Conservation (phyloP, 2,888 invertebrate species). For the Ptilodon capucinus region DNA sequence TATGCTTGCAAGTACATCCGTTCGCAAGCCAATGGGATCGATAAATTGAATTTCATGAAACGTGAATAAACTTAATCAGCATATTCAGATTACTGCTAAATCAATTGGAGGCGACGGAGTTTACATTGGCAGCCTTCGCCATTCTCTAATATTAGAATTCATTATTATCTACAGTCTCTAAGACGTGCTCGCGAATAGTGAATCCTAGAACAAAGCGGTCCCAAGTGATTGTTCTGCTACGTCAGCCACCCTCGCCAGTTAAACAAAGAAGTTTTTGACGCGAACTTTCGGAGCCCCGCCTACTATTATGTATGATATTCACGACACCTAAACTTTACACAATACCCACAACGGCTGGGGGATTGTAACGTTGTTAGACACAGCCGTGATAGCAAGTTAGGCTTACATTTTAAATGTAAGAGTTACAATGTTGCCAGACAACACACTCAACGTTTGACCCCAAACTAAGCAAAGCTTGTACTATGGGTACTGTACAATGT, state of each 20-base stretch:
- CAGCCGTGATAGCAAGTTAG: background rate
- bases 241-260: slow-evolving; percentile 21
- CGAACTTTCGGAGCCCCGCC: slow-evolving; percentile 21
- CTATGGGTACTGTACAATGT: too few species aligned
- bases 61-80: slow-evolving; percentile 18
- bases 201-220: slow-evolving; percentile 44
- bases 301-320: slow-evolving; percentile 33
- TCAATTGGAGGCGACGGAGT: slow-evolving; percentile 32
- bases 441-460: too few species aligned
- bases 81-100: slow-evolving; percentile 35
- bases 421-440: too few species aligned
- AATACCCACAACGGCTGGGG: slow-evolving; percentile 29
- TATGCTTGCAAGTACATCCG: background rate
- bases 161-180: slow-evolving; percentile 30
- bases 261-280: slow-evolving; percentile 40
- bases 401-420: background rate
- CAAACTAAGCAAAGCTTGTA: too few species aligned
- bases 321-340: slow-evolving; percentile 26
- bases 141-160: slow-evolving; percentile 36
- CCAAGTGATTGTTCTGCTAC: slow-evolving; percentile 33
- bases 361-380: slow-evolving; percentile 19
- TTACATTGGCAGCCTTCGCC: slow-evolving; percentile 21
- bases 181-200: slow-evolving; percentile 29
- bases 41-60: slow-evolving; percentile 1
- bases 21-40: background rate